Evolutionary conservation across 1,140 invertebrate genomes (phyloP).

Genomic region (Chlorops oryzae): DNA sequence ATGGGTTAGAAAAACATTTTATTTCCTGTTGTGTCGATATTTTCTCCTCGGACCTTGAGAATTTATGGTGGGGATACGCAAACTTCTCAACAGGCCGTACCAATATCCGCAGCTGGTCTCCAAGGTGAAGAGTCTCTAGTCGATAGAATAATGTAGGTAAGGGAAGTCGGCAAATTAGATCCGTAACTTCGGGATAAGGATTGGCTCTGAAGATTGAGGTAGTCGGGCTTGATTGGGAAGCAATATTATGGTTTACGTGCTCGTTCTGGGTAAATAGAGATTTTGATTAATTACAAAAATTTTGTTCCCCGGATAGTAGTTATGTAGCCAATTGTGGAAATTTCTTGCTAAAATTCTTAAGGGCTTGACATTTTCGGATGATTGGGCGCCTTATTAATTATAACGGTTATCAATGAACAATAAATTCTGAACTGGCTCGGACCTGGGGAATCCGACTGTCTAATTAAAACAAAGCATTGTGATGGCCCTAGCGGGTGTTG

Average conservation of each 20-base stretch:
- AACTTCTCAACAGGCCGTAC: constrained; percentile 31
- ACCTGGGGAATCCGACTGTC: constrained; percentile 72
- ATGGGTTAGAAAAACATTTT: too few species aligned
- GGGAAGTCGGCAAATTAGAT: constrained; percentile 75
- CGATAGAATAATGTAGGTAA: constrained; percentile 85
- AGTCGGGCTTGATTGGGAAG: constrained; percentile 15
- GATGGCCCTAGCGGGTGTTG: too few species aligned
- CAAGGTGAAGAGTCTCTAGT: constrained; percentile 85
- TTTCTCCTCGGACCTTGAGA: constrained; percentile 27
- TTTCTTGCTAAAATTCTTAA: constrained; percentile 25
- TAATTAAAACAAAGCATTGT: constrained; percentile 72
- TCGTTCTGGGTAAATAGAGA: constrained; percentile 52
- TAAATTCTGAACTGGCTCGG: constrained; percentile 64
- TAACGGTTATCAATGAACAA: constrained; percentile 34
- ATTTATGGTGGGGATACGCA: constrained; percentile 28
- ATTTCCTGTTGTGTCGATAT: too few species aligned
- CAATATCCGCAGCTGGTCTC: constrained; percentile 65
- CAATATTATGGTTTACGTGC: constrained; percentile 15
- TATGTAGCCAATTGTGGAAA: constrained; percentile 22
- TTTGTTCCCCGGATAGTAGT: constrained; percentile 40
- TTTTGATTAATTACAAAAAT: too few species aligned
- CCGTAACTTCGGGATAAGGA: constrained; percentile 69
- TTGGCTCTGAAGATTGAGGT: constrained; percentile 61
- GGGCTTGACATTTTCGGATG: constrained; percentile 7
- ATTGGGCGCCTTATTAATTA: constrained; percentile 43